A percentile compares a stretch with the other conserved stretches of the same genome.
These are phyloP conservation scores for Bucco capensis DNA, from an alignment of 2,113 vertebrate species.

Conservation along the genomic window DNA sequence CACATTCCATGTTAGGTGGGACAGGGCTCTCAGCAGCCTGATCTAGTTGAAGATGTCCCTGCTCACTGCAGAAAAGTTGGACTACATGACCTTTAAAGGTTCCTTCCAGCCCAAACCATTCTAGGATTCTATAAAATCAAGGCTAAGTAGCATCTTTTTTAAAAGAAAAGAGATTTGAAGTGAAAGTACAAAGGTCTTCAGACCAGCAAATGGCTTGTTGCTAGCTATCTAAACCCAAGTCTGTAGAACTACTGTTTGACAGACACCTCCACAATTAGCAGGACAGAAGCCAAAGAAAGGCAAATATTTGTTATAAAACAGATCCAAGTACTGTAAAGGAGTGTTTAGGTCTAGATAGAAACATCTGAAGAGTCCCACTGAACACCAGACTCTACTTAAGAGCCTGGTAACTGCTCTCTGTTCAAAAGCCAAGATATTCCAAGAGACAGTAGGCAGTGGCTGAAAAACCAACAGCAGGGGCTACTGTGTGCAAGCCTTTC, in stretches of 20 bases:
- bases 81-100: not conserved
- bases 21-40: not conserved
- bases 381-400: not conserved
- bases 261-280: not conserved
- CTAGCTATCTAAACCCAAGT: not conserved
- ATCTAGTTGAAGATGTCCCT: not conserved
- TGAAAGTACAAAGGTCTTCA: not conserved
- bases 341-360: not conserved
- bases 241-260: not conserved
- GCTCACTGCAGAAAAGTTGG: not conserved
- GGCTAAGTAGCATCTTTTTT: not conserved
- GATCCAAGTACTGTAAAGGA: not conserved
- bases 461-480: fast-evolving
- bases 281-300: not conserved
- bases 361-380: not conserved
- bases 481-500: not conserved
- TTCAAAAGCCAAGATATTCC: not conserved
- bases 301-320: not conserved
- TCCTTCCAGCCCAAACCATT: not conserved
- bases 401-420: not conserved
- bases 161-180: not conserved
- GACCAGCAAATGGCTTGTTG: not conserved
- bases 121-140: not conserved
- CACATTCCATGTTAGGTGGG: not conserved
- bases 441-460: not conserved